Conservation (phyloP, 1,140 invertebrate genomes). For the Cyclina sinensis region DNA sequence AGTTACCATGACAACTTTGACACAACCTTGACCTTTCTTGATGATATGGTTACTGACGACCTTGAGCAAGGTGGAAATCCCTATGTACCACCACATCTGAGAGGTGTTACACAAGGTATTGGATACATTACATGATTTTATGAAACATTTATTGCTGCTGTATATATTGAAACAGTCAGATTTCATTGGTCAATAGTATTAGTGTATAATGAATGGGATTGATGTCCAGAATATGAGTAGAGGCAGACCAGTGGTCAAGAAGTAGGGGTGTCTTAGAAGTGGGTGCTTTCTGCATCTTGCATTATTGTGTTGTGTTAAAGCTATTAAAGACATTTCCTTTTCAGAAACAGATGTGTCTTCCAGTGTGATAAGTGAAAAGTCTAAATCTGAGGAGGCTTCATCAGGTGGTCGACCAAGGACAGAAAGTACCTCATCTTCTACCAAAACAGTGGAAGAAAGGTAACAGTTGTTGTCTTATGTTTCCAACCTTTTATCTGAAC, state of each 20-base stretch:
- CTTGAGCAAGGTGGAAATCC: constrained; percentile 31
- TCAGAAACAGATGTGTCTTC: not conserved
- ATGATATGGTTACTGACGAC: constrained; percentile 31
- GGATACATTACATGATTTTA: not conserved
- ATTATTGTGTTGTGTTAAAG: too few species aligned
- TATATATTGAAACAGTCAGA: too few species aligned
- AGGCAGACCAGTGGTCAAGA: too few species aligned
- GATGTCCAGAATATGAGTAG: too few species aligned
- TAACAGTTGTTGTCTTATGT: too few species aligned
- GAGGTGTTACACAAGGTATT: constrained; percentile 18
- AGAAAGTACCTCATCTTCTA: constrained; percentile 17
- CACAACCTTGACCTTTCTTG: constrained; percentile 57
- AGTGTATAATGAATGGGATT: too few species aligned
- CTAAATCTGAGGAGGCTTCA: not conserved
- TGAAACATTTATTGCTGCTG: too few species aligned
- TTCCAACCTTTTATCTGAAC: too few species aligned
- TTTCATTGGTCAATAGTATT: too few species aligned
- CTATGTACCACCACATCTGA: constrained; percentile 35
- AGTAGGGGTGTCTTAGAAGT: too few species aligned
- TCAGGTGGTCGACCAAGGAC: constrained; percentile 5
- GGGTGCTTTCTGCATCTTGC: too few species aligned
- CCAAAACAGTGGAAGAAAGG: constrained; percentile 32
- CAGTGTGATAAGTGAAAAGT: not conserved
- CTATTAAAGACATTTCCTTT: too few species aligned
- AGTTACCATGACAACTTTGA: constrained; percentile 15